Percentiles rank a stretch among this genome's conserved stretches.
Evolutionary conservation across 2,888 invertebrate genomes (phyloP).

Genomic region (Torymus tubicola): DNA sequence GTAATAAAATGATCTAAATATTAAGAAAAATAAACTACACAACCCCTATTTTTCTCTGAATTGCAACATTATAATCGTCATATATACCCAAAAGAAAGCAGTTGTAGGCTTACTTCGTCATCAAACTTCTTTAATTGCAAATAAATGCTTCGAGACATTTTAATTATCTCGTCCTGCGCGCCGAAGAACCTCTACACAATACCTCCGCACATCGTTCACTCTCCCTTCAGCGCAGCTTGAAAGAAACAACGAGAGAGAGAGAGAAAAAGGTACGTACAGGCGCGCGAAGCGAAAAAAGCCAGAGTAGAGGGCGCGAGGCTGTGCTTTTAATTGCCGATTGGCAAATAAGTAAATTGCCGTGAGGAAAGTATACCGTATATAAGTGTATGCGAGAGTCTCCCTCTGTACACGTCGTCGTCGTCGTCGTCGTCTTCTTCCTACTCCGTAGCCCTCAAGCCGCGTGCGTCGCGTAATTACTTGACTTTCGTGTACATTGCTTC

Average conservation of each 20-base stretch:
- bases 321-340: conserved; percentile 72
- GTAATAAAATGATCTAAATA: too few relatives aligned
- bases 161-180: too few relatives aligned
- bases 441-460: conserved; percentile 17
- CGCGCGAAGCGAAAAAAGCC: conserved; percentile 43
- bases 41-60: too few relatives aligned
- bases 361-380: conserved; percentile 60
- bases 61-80: too few relatives aligned
- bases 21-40: too few relatives aligned
- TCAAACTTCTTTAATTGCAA: too few relatives aligned
- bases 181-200: too few relatives aligned
- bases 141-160: too few relatives aligned
- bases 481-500: conserved; percentile 45
- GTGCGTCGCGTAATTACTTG: conserved; percentile 49
- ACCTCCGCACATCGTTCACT: too few relatives aligned
- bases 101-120: too few relatives aligned
- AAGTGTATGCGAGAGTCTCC: background rate
- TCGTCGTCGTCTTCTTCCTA: conserved; percentile 38
- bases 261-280: conserved; percentile 6
- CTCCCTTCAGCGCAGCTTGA: too few relatives aligned
- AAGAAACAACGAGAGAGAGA: conserved; percentile 7
- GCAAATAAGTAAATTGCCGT: conserved; percentile 71
- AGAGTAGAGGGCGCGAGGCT: conserved; percentile 45
- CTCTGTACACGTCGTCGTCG: conserved; percentile 53
- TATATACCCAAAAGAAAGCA: too few relatives aligned